phyloP scores from a whole-genome alignment of 2,888 invertebrate species.

The Caenorhabditis wallacei region DNA sequence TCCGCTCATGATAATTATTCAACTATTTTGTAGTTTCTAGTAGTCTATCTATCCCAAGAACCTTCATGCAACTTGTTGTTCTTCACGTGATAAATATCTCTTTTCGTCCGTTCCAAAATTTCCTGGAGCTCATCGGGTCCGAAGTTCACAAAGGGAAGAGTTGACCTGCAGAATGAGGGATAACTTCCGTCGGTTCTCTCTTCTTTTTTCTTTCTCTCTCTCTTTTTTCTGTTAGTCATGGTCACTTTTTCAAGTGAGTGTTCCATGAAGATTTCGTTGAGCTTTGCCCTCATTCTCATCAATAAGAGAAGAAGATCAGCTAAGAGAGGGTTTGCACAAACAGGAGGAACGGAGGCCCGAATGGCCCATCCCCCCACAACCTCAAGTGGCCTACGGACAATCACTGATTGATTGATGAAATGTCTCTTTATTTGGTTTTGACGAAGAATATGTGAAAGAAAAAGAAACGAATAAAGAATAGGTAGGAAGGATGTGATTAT shows the following conservation, averaged over 20 bases:
- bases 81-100: slow-evolving; percentile 35
- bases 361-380: slow-evolving; percentile 14
- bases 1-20: no score
- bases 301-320: slow-evolving; percentile 7
- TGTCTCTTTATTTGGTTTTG: slow-evolving; percentile 29
- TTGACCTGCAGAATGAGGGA: slow-evolving; percentile 41
- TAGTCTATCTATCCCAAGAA: neutral
- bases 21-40: neutral
- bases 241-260: slow-evolving; percentile 45
- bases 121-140: slow-evolving; percentile 25
- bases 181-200: slow-evolving; percentile 29
- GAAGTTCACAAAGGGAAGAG: no score
- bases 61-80: slow-evolving; percentile 25
- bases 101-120: neutral
- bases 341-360: slow-evolving; percentile 37
- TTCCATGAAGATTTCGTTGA: slow-evolving; percentile 54
- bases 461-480: neutral
- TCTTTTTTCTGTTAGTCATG: neutral
- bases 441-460: no score
- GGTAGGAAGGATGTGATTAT: no score
- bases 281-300: slow-evolving; percentile 14
- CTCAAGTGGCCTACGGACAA: slow-evolving; percentile 43
- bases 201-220: neutral
- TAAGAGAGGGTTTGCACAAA: slow-evolving; percentile 57
- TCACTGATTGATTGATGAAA: slow-evolving; percentile 58